Conservation (phyloP, 2,888 invertebrate genomes). For the Zhuqinia jingwanae region DNA sequence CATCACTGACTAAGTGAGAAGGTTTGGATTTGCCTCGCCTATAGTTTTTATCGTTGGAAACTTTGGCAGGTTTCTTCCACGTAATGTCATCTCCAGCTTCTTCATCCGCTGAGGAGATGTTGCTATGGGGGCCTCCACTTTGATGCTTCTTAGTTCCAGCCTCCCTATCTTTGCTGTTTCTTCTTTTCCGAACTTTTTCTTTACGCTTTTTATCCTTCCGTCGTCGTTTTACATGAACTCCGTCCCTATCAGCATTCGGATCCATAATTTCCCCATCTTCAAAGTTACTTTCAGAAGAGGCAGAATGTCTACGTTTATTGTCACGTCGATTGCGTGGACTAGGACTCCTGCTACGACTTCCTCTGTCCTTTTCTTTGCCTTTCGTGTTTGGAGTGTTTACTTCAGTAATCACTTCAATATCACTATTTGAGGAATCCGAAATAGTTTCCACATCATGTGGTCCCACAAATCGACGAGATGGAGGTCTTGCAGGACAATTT, state of each 20-base stretch:
- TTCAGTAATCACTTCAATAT: slow-evolving; percentile 54
- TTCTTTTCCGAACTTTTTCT: slow-evolving; percentile 72
- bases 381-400: not conserved
- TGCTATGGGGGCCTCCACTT: slow-evolving; percentile 46
- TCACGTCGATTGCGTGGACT: slow-evolving; percentile 37
- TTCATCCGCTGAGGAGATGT: slow-evolving; percentile 49
- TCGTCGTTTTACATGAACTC: slow-evolving; percentile 78
- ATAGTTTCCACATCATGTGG: slow-evolving; percentile 41
- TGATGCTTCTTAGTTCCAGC: slow-evolving; percentile 52
- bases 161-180: slow-evolving; percentile 81
- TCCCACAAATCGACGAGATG: slow-evolving; percentile 21
- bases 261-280: slow-evolving; percentile 85
- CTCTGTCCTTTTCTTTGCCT: not conserved
- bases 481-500: slow-evolving; percentile 30
- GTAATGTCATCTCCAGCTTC: slow-evolving; percentile 80
- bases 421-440: slow-evolving; percentile 57
- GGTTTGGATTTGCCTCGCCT: slow-evolving; percentile 82
- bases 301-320: slow-evolving; percentile 34
- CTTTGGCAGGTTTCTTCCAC: slow-evolving; percentile 91
- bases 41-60: slow-evolving; percentile 88
- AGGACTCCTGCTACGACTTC: slow-evolving; percentile 16
- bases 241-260: slow-evolving; percentile 79
- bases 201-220: slow-evolving; percentile 79
- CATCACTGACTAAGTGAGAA: not conserved
- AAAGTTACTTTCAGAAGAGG: slow-evolving; percentile 78